A percentile compares a stretch with the other conserved stretches of the same genome.
These are phyloP conservation scores for Palythoa caribaeorum DNA, from an alignment of 92 coral and sea anemone species.

Conservation along the genomic window DNA sequence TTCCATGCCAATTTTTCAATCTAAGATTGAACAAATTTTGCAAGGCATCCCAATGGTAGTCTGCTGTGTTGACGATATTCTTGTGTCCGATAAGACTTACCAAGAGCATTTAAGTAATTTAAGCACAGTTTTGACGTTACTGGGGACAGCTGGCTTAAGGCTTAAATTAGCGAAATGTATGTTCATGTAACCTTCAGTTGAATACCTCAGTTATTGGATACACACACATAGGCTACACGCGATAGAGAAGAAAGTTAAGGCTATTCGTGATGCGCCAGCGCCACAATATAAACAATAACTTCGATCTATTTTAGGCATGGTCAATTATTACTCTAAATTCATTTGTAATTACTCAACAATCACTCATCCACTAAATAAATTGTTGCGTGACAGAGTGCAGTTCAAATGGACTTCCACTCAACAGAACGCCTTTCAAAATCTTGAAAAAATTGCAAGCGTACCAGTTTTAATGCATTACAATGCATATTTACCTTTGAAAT, in stretches of 20 bases:
- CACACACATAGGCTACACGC: too few relatives aligned
- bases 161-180: too few relatives aligned
- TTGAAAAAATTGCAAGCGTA: background rate
- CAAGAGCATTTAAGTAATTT: background rate
- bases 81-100: constrained; percentile 11
- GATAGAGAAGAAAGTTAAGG: background rate
- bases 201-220: too few relatives aligned
- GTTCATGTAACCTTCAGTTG: background rate
- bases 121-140: background rate
- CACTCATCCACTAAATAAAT: background rate
- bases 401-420: background rate
- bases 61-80: constrained; percentile 64
- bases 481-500: constrained; percentile 28
- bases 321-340: constrained; percentile 30
- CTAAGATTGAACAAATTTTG: constrained; percentile 64
- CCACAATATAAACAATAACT: constrained; percentile 50
- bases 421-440: background rate
- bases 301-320: constrained; percentile 41
- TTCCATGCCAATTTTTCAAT: constrained; percentile 35
- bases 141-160: too few relatives aligned
- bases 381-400: constrained; percentile 26
- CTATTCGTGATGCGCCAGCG: background rate
- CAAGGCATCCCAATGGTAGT: constrained; percentile 69
- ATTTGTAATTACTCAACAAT: constrained; percentile 19
- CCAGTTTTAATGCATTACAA: constrained; percentile 39